Conservation (phyloP, 35 echinoderm and acorn worm species). For the Heliocidaris tuberculata region DNA sequence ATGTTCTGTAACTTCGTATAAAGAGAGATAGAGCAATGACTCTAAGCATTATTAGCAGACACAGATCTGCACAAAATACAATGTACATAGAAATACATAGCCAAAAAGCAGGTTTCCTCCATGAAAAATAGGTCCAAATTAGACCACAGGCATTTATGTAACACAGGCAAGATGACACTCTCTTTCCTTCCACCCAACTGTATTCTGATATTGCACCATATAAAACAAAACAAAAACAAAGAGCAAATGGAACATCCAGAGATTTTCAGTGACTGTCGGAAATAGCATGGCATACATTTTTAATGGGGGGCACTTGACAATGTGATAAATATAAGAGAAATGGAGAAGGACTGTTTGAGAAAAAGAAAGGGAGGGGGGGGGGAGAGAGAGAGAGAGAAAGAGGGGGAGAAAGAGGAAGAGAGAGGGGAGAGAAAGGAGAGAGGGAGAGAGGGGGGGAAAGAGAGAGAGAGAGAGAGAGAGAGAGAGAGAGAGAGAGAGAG, state of each 20-base stretch:
- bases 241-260: neutral
- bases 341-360: neutral
- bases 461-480: neutral
- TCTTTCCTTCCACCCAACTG: neutral
- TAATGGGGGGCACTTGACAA: neutral
- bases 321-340: neutral
- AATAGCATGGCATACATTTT: neutral
- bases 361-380: neutral
- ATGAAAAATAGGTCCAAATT: neutral
- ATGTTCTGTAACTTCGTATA: neutral
- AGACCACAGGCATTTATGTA: neutral
- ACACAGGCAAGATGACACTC: neutral
- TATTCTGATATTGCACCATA: neutral
- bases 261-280: neutral
- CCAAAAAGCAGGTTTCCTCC: neutral
- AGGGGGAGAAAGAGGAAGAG: neutral
- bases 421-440: neutral
- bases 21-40: neutral
- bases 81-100: neutral
- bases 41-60: neutral
- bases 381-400: neutral
- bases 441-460: neutral
- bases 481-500: neutral
- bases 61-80: neutral
- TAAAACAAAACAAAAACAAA: slow-evolving; percentile 6